Percentiles rank a stretch among this genome's conserved stretches.
phyloP scores from a whole-genome alignment of 2,797 vertebrate genomes.

The Anabacerthia variegaticeps region DNA sequence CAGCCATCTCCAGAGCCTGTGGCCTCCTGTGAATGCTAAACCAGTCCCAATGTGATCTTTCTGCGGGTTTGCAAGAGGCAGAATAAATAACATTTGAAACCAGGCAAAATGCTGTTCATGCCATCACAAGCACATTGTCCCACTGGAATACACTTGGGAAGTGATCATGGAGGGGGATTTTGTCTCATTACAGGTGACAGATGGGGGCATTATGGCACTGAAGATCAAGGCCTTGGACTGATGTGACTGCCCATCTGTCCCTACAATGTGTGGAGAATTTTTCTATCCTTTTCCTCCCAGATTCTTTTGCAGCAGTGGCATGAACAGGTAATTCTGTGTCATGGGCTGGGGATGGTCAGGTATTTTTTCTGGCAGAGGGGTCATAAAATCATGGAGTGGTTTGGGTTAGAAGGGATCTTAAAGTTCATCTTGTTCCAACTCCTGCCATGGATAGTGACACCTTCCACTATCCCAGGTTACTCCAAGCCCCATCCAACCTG shows the following conservation, averaged over 20 bases:
- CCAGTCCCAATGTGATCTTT: not conserved
- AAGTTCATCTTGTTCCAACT: not conserved
- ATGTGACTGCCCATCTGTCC: not conserved
- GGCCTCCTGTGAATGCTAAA: not conserved
- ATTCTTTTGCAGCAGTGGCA: not conserved
- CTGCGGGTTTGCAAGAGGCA: not conserved
- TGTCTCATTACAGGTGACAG: not conserved
- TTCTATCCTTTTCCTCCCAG: not conserved
- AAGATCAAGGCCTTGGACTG: not conserved
- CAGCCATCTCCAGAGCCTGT: not conserved
- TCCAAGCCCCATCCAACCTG: rapidly evolving
- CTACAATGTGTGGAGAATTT: not conserved
- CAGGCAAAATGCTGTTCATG: not conserved
- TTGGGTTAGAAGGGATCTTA: not conserved
- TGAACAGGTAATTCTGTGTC: not conserved
- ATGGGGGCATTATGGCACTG: not conserved
- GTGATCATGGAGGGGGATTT: not conserved
- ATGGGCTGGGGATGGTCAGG: rapidly evolving
- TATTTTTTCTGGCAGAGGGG: not conserved
- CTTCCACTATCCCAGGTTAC: rapidly evolving
- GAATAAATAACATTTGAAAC: not conserved
- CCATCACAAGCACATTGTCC: no score
- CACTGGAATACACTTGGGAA: not conserved
- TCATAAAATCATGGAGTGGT: not conserved
- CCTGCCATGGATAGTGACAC: not conserved